Conservation (phyloP, 2,888 invertebrate genomes). For the Meghimatium bilineatum region DNA sequence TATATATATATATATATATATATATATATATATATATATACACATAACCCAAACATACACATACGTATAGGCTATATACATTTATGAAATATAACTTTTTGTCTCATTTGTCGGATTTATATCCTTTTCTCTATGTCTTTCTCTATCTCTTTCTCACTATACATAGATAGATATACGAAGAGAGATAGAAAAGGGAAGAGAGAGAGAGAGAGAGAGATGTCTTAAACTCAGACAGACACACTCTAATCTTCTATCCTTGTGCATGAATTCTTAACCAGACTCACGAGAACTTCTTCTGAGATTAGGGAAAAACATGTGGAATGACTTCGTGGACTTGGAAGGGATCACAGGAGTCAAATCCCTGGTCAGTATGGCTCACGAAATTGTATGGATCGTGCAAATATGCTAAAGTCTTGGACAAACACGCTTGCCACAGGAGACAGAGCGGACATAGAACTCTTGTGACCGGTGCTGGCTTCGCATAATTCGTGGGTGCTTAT, state of each 20-base stretch:
- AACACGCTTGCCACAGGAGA: constrained; percentile 27
- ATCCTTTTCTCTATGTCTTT: constrained; percentile 23
- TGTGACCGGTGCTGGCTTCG: constrained; percentile 17
- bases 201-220: too few relatives aligned
- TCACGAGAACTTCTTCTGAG: constrained; percentile 17
- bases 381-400: constrained; percentile 27
- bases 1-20: constrained; percentile 7
- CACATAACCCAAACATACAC: background rate
- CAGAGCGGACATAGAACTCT: constrained; percentile 10
- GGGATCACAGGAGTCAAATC: constrained; percentile 30
- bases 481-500: constrained; percentile 43
- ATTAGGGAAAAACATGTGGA: constrained; percentile 28
- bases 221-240: constrained; percentile 3
- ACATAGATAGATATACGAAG: too few relatives aligned
- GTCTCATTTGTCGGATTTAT: too few relatives aligned
- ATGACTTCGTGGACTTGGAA: constrained; percentile 6
- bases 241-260: background rate
- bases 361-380: constrained; percentile 7
- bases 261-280: background rate
- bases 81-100: too few relatives aligned
- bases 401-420: constrained; percentile 43
- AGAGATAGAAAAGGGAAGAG: background rate
- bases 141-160: constrained; percentile 12
- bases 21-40: constrained; percentile 22
- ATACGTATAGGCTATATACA: too few relatives aligned